Base-by-base conservation (phyloP, 2,113 vertebrate genomes). In the Melierax canorus region DNA sequence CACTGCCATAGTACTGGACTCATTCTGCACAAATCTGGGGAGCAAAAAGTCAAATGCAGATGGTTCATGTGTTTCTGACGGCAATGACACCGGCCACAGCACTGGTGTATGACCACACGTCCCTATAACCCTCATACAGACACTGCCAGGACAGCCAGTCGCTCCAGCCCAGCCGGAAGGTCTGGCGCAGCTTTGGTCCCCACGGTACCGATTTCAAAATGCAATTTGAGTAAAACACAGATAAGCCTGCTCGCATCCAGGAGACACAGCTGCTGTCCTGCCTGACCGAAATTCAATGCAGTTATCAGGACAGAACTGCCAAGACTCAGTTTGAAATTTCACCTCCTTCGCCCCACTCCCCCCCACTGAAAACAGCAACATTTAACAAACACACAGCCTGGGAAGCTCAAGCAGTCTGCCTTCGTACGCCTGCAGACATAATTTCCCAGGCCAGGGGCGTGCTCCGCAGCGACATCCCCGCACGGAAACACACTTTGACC, bases 51-150 rank as follows among this genome's bases (percentile, higher is more conserved):
- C 29, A 7, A n/a, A 64, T 2, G 6, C 15, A 4, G 38, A 32
- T 0, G 3, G 60, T 22, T 34, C 0, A 7, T 15, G 11, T 26
- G 41, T 46, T 53, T 46, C 75, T 29, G 12, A 32, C 4, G 1
- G 20, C 34, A 2, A 3, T 0, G 34, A 23, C 27, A 10, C 10
- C 1, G 3, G 29, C 19, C 41, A 15, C 77, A 2, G 51, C 2
- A 1, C 38, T 10, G 59, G 19, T 10, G 8, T 7, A 18, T 1
- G 7, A 16, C 21, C 34, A 19, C 7, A 1, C 12, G 5, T 50
- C 60, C 32, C 69, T 10, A 7, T 14, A 56, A 5, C 10, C 32
- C 24, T 8, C 2, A 1, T 21, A 14, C 3, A 22, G 64, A 12
- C 24, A 5, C 16, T 8, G 3, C 16, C 3, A 7, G 45, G 36